A percentile compares a stretch with the other conserved stretches of the same genome.
Conservation (phyloP, 2,797 vertebrate species). For the Podarcis lilfordi region DNA sequence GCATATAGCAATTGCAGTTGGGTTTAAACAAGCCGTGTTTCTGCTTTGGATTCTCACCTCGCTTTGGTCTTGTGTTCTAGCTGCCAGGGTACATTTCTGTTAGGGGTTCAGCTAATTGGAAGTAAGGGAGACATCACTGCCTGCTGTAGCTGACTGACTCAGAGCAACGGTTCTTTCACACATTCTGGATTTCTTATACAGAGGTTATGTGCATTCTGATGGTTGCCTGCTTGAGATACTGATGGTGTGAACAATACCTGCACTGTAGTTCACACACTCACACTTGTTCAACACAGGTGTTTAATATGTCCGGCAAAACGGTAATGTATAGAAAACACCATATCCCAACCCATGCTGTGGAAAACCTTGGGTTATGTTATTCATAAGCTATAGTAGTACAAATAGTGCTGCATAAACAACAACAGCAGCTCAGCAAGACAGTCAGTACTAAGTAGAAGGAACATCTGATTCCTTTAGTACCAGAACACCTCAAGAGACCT, state of each 20-base stretch:
- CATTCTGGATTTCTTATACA: background rate
- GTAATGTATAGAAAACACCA: background rate
- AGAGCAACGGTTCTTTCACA: background rate
- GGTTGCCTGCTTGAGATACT: background rate
- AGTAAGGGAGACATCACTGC: background rate
- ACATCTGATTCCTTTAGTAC: background rate
- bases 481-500: background rate
- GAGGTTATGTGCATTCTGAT: background rate
- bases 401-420: too few relatives aligned
- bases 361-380: background rate
- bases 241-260: background rate
- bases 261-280: background rate
- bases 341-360: background rate
- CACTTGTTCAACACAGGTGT: background rate
- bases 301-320: background rate
- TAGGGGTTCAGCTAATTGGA: background rate
- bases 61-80: background rate
- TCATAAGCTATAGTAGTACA: background rate
- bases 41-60: background rate
- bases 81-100: background rate
- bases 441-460: background rate
- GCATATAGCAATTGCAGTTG: background rate
- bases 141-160: background rate
- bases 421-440: background rate
- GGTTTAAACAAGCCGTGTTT: background rate